These are phyloP conservation scores for Anguilla japonica DNA, from an alignment of 2,113 vertebrate genomes.

Conservation along the genomic window DNA sequence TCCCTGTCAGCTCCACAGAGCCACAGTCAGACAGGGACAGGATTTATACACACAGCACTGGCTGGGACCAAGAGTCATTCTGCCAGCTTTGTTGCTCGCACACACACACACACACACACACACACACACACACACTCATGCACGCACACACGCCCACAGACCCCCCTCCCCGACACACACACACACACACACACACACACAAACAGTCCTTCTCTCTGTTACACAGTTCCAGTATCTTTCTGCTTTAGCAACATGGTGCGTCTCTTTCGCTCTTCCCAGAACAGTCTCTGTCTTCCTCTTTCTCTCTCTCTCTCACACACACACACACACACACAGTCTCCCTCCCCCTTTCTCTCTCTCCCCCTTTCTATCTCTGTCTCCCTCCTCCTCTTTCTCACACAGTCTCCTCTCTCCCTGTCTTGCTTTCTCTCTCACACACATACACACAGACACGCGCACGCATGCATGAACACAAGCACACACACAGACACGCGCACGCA, in stretches of 20 bases:
- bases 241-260: no score
- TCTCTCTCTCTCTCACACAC: no score
- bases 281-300: no score
- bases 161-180: not conserved
- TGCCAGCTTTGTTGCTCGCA: conserved; percentile 31
- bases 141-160: not conserved
- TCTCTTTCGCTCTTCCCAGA: no score
- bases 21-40: conserved; percentile 26
- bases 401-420: no score
- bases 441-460: not conserved
- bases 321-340: no score
- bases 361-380: no score
- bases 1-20: conserved; percentile 11
- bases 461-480: not conserved
- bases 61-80: not conserved
- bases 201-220: not conserved
- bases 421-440: no score
- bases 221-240: not conserved
- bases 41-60: conserved; percentile 35
- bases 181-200: conserved; percentile 14
- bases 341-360: no score
- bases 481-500: no score
- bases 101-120: conserved; percentile 24
- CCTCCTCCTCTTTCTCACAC: no score
- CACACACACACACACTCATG: not conserved